phyloP scores from a whole-genome alignment of 2,797 vertebrate species.

The Nothura maculosa region DNA sequence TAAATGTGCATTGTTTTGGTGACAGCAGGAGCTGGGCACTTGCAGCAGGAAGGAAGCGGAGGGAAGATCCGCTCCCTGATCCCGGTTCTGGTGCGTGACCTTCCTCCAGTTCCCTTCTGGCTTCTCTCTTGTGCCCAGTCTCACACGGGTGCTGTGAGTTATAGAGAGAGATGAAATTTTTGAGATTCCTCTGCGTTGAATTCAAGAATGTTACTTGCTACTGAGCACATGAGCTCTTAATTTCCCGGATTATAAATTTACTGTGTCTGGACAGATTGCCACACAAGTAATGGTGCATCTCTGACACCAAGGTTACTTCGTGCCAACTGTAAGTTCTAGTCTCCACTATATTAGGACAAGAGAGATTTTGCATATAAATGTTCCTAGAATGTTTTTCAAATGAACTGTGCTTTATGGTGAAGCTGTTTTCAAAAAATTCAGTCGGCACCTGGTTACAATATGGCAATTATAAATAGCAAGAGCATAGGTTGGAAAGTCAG shows the following conservation, averaged over 20 bases:
- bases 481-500: background rate
- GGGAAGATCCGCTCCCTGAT: background rate
- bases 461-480: background rate
- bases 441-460: background rate
- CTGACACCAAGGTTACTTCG: background rate
- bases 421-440: background rate
- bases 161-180: background rate
- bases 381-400: background rate
- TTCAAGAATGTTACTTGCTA: background rate
- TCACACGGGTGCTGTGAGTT: rapidly evolving
- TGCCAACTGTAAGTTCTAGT: background rate
- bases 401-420: background rate
- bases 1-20: background rate
- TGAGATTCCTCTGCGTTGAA: background rate
- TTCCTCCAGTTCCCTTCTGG: rapidly evolving
- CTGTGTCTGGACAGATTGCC: background rate
- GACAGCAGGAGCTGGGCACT: background rate
- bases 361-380: background rate
- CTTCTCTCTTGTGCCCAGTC: background rate
- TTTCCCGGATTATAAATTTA: background rate
- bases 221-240: background rate
- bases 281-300: background rate
- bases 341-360: background rate
- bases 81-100: background rate
- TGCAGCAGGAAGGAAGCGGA: background rate